Base-by-base conservation (phyloP, 37 sponge, comb jelly and placozoan genomes). In the Lycopodina hypogea region DNA sequence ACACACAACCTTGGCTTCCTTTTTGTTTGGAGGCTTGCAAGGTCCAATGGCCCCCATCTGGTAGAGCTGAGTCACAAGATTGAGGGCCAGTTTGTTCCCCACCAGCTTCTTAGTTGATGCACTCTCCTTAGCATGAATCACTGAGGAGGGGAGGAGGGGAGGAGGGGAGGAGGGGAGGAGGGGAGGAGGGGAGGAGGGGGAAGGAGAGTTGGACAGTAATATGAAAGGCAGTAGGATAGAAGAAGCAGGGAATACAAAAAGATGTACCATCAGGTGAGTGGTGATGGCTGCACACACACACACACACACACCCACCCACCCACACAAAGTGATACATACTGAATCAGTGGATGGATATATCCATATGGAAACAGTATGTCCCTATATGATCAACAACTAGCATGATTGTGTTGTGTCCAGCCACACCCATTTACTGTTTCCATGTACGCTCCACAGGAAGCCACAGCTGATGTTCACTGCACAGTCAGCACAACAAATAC, bases 101-200 rank as follows among this genome's bases (percentile, higher is more conserved):
- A 85, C 93, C 1, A 65, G 40, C 74, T 92, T 92, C 93, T 92
- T 92, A 57, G 81, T 92, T 51, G 51, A 34, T 19, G 84, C 87
- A 24, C 78, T 79, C 65, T 91, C 92, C 30, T 75, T 8, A 33
- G 75, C 86, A 81, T 68, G 48, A 19, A 90, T 78, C 18, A 79
- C 84, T 12, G 48, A 9, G 4, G 48, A 45, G 4, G 48, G 48
- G 9, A 7, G 37, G 68, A 36, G 68, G 37, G 14, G 68, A 30
- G 37, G 37, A 29, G 37, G 61, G 61, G 29, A 45, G 9, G 48
- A 45, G 9, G 48, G 48, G 48, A 45, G 48, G 14, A 11, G 68
- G 68, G 14, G 68, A 32, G 14, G 68, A 7, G 37, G 68, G 7
- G 37, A 35, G 68, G 48, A 45, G 48, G 48, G 9, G 9, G 9